Base-by-base conservation (phyloP, 2,113 vertebrate genomes). In the Thalassoma bifasciatum region DNA sequence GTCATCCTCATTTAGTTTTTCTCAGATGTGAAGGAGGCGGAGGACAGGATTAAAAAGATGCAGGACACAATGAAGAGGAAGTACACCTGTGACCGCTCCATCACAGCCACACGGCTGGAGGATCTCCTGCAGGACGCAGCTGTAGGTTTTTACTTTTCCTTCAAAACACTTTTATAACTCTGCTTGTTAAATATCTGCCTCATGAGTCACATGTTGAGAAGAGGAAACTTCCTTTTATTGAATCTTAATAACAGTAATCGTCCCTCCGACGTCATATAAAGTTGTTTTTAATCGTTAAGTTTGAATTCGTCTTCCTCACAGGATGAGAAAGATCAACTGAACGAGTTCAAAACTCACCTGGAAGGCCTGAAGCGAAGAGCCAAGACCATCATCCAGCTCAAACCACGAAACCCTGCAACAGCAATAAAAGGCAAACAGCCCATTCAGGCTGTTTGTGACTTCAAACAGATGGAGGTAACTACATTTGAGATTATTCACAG, bases 391-490 rank as follows among this genome's bases (percentile, higher is more conserved):
- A 81, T 98, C 47, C 97, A 97, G 92, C 93, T 98, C 60, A 97
- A 95, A 52, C 96, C 97, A 0, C 95, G 97, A 0, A 94, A 92
- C 82, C 93, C 96, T 0, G 77, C 91, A 0, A 75, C 94, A 0
- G 80, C 94, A 0, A 42, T 94, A 10, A 95, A 95, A 66, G 94
- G 94, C 70, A 94, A 88, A 0, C 84, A 92, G 42, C 95, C 94
- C 0, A 1, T 97, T 60, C 94, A 95, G 90, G 97, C 97, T 0
- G 96, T 96, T 49, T 99, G 97, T 0, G 97, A 99, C 94, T 99
- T 97, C 93, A 97, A 96, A 68, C 97, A 99, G 70, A 93, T 96
- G 92, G 96, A 98, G 96, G 97, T 98, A 70, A n/a, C 85, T 19
- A 17, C 8, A 1, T 49, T 7, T 19, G 14, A 19, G 14, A 7